Percentiles rank a stretch among this genome's conserved stretches.
Evolutionary conservation across 2,113 vertebrate species (phyloP).

Genomic region (Beaufortia kweichowensis): DNA sequence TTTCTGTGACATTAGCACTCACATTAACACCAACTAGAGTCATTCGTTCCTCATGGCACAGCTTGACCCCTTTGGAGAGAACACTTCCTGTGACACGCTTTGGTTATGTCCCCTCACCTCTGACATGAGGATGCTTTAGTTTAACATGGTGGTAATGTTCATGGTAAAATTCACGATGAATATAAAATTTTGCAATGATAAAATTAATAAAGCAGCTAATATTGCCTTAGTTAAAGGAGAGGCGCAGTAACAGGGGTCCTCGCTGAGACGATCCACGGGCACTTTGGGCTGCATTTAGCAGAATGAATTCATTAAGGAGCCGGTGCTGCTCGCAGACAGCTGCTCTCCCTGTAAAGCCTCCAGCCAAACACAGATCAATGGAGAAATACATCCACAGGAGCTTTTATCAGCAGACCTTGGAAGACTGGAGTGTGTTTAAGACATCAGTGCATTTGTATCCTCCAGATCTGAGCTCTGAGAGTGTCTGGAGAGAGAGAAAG

Average conservation of each 20-base stretch:
- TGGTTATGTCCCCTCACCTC: slow-evolving; percentile 55
- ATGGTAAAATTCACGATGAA: too few relatives aligned
- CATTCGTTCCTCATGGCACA: slow-evolving; percentile 55
- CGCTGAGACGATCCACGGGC: slow-evolving; percentile 70
- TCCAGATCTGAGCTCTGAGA: slow-evolving; percentile 66
- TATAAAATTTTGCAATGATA: too few relatives aligned
- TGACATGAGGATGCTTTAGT: background rate
- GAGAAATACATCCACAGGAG: slow-evolving; percentile 78
- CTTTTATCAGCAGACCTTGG: slow-evolving; percentile 76
- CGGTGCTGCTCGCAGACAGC: slow-evolving; percentile 72
- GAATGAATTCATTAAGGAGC: slow-evolving; percentile 79
- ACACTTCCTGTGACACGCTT: slow-evolving; percentile 49
- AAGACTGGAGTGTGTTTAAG: slow-evolving; percentile 71
- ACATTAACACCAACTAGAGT: slow-evolving; percentile 50
- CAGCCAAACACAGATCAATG: slow-evolving; percentile 80
- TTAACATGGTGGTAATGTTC: too few relatives aligned
- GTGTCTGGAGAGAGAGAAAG: slow-evolving; percentile 59
- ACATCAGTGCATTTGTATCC: slow-evolving; percentile 67
- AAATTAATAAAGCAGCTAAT: too few relatives aligned
- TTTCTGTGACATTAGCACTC: slow-evolving; percentile 43
- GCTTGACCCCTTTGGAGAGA: slow-evolving; percentile 47
- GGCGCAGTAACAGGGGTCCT: slow-evolving; percentile 58
- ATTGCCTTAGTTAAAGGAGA: slow-evolving; percentile 51
- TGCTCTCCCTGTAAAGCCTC: slow-evolving; percentile 72
- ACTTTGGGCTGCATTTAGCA: slow-evolving; percentile 69